Conservation (phyloP, 2,113 vertebrate genomes). For the Ictalurus punctatus region DNA sequence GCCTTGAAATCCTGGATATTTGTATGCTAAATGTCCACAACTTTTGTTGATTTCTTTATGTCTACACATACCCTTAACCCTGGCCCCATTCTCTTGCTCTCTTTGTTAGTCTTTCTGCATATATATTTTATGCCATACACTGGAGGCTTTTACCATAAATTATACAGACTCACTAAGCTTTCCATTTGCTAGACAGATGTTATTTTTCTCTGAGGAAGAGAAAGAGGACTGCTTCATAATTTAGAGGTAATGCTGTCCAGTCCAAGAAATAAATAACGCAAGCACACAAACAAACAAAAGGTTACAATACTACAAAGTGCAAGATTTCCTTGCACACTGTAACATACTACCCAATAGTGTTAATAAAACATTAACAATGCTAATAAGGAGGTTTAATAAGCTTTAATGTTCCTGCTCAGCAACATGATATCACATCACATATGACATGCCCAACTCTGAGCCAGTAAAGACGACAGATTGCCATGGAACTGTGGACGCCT, state of each 20-base stretch:
- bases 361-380: not conserved
- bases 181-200: slow-evolving; percentile 79
- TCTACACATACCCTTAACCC: not conserved
- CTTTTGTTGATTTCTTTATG: not conserved
- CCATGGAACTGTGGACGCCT: slow-evolving; percentile 44
- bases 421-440: not conserved
- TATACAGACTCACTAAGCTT: slow-evolving; percentile 79
- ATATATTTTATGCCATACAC: slow-evolving; percentile 77
- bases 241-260: slow-evolving; percentile 70
- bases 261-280: slow-evolving; percentile 64
- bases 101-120: slow-evolving; percentile 68
- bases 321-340: slow-evolving; percentile 10
- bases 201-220: slow-evolving; percentile 77
- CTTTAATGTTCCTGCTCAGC: not conserved
- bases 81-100: slow-evolving; percentile 57
- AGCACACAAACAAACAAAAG: slow-evolving; percentile 55
- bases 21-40: not conserved
- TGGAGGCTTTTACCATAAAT: slow-evolving; percentile 82
- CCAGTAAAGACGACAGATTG: not conserved
- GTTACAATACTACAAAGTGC: not conserved
- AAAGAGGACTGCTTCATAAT: slow-evolving; percentile 77
- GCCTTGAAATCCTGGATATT: not conserved
- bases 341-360: not conserved
- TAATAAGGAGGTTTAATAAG: not conserved
- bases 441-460: too few species aligned